Percentiles rank a stretch among this genome's conserved stretches.
phyloP scores from a whole-genome alignment of 1,140 invertebrate genomes.

The Penaeus japonicus region DNA sequence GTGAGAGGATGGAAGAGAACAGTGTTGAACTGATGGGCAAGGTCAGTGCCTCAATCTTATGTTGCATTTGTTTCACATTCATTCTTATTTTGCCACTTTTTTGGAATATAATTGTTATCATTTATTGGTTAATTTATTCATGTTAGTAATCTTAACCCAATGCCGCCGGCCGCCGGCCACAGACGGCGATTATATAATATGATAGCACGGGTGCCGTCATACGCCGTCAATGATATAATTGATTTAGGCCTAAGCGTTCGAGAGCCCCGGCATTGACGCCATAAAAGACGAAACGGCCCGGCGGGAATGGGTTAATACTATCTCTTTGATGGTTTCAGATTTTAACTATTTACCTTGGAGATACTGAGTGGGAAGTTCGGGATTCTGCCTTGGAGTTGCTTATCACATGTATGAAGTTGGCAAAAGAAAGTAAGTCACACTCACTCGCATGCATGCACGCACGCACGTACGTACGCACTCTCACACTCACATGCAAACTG shows the following conservation, averaged over 20 bases:
- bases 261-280: too few species aligned
- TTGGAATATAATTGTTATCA: not conserved
- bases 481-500: too few species aligned
- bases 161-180: too few species aligned
- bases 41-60: not conserved
- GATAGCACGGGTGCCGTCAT: too few species aligned
- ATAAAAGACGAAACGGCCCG: too few species aligned
- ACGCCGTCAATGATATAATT: too few species aligned
- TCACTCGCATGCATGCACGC: too few species aligned
- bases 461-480: too few species aligned
- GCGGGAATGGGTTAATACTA: too few species aligned
- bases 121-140: not conserved
- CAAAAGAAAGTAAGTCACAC: slow-evolving; percentile 40
- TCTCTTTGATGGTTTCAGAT: not conserved
- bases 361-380: slow-evolving; percentile 42
- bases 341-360: slow-evolving; percentile 21
- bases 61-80: not conserved
- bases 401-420: slow-evolving; percentile 42
- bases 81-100: not conserved
- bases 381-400: slow-evolving; percentile 41
- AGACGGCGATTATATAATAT: too few species aligned
- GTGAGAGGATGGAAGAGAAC: slow-evolving; percentile 23
- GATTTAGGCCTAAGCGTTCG: too few species aligned
- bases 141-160: too few species aligned
- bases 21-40: slow-evolving; percentile 10